Percentiles rank a stretch among this genome's conserved stretches.
phyloP scores from a whole-genome alignment of 2,797 vertebrate species.

The Leptoclinus maculatus region DNA sequence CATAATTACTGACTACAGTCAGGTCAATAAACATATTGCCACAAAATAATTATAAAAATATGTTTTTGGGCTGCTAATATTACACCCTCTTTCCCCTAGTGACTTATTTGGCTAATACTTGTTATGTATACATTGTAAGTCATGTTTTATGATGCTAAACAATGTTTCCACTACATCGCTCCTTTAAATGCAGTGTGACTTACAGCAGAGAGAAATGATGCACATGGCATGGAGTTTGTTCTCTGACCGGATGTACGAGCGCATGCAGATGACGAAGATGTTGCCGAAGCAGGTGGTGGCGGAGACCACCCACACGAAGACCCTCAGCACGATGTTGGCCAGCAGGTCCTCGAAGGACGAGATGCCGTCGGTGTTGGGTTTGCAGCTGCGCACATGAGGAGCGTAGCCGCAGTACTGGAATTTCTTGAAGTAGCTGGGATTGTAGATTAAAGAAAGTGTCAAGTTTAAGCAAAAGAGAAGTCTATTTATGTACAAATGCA shows the following conservation, averaged over 20 bases:
- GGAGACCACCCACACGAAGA: constrained; percentile 98
- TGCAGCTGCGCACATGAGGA: constrained; percentile 97
- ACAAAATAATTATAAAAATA: neutral
- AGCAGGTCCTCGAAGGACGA: constrained; percentile 96
- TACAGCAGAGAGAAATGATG: constrained; percentile 98
- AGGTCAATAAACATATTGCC: neutral
- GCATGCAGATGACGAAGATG: constrained; percentile 97
- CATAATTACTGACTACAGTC: neutral
- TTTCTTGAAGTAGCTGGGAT: constrained; percentile 95
- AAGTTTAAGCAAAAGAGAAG: neutral
- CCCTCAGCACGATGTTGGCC: constrained; percentile 94
- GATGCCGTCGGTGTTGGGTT: constrained; percentile 98
- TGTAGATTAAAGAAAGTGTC: neutral
- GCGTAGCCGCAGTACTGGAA: constrained; percentile 98
- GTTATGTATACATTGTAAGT: neutral
- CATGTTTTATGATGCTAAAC: neutral
- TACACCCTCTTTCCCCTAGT: neutral
- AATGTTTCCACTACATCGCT: neutral
- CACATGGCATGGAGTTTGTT: constrained; percentile 96
- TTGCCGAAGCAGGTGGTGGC: constrained; percentile 96
- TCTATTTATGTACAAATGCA: neutral
- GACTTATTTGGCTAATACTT: neutral
- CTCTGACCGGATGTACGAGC: constrained; percentile 95
- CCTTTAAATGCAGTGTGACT: constrained; percentile 75
- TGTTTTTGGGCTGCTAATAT: neutral